Conservation (phyloP, 1,140 invertebrate genomes). For the Fopius arisanus region DNA sequence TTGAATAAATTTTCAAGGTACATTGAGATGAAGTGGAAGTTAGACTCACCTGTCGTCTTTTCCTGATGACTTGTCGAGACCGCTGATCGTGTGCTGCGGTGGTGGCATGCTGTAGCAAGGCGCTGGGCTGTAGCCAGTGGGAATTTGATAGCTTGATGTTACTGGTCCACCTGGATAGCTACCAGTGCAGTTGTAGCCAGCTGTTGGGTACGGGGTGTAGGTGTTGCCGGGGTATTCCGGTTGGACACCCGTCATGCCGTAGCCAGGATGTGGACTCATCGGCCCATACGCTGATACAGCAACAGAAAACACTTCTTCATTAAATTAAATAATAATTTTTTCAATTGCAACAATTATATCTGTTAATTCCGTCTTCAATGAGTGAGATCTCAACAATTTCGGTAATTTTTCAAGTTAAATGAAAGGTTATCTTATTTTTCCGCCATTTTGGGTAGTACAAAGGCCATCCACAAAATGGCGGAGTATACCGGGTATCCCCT, state of each 20-base stretch:
- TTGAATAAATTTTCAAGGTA: too few relatives aligned
- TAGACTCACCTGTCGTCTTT: slow-evolving; percentile 83
- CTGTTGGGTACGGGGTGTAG: slow-evolving; percentile 72
- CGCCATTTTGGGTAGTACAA: too few relatives aligned
- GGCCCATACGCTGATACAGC: slow-evolving; percentile 74
- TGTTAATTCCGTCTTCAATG: too few relatives aligned
- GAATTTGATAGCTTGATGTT: slow-evolving; percentile 70
- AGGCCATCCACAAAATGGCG: too few relatives aligned
- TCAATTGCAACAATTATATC: too few relatives aligned
- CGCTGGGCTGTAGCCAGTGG: slow-evolving; percentile 75
- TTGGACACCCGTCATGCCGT: slow-evolving; percentile 77
- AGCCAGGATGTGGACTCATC: slow-evolving; percentile 83
- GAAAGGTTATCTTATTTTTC: too few relatives aligned
- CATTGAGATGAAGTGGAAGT: too few relatives aligned
- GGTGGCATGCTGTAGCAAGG: slow-evolving; percentile 87
- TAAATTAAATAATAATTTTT: background rate
- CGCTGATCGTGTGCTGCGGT: slow-evolving; percentile 73
- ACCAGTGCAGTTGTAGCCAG: slow-evolving; percentile 71
- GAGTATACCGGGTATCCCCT: too few relatives aligned
- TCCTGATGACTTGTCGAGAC: slow-evolving; percentile 74
- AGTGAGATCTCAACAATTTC: too few relatives aligned
- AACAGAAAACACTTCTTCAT: slow-evolving; percentile 11
- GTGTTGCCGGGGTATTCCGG: slow-evolving; percentile 80
- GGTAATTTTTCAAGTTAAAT: too few relatives aligned
- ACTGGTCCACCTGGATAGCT: slow-evolving; percentile 71